Percentiles rank a stretch among this genome's conserved stretches.
phyloP scores from a whole-genome alignment of 2,113 vertebrate genomes.

The Garra rufa region DNA sequence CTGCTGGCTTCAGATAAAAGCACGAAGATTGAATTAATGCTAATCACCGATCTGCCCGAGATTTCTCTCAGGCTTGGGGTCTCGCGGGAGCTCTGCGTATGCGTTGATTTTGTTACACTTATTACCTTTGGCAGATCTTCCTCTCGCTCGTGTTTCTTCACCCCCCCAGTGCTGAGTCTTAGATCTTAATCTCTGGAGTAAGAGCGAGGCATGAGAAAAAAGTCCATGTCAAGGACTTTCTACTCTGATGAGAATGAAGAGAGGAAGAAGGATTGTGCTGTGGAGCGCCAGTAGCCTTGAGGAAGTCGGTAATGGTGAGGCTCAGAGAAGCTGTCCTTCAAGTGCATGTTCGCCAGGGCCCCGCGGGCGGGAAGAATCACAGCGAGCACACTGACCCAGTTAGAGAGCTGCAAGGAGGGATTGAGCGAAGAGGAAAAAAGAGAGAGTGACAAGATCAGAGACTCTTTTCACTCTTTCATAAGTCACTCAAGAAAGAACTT shows the following conservation, averaged over 20 bases:
- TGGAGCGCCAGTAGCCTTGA: conserved; percentile 22
- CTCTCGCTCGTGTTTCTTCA: not conserved
- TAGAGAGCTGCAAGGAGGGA: conserved; percentile 36
- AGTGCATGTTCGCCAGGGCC: conserved; percentile 13
- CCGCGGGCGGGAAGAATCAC: not conserved
- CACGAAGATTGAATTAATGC: conserved; percentile 46
- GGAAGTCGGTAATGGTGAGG: conserved; percentile 10
- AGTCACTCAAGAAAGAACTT: conserved; percentile 9
- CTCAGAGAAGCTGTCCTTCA: conserved; percentile 44
- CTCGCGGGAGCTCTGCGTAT: conserved; percentile 10
- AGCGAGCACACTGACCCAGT: conserved; percentile 48
- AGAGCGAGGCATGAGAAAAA: conserved; percentile 3
- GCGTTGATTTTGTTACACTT: conserved; percentile 25
- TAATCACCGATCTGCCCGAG: conserved; percentile 47
- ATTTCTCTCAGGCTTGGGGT: conserved; percentile 13
- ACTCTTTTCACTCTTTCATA: not conserved
- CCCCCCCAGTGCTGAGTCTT: conserved; percentile 17
- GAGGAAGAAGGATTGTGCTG: conserved; percentile 20
- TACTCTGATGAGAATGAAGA: conserved; percentile 9
- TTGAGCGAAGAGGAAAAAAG: not conserved
- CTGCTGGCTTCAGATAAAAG: conserved; percentile 47
- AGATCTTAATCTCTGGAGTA: conserved; percentile 30
- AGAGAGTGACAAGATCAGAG: conserved; percentile 3
- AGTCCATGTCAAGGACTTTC: conserved; percentile 24
- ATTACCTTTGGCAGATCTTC: conserved; percentile 38